Base-by-base conservation (phyloP, 2,888 invertebrate species). In the Lordiphosa fenestrarum region DNA sequence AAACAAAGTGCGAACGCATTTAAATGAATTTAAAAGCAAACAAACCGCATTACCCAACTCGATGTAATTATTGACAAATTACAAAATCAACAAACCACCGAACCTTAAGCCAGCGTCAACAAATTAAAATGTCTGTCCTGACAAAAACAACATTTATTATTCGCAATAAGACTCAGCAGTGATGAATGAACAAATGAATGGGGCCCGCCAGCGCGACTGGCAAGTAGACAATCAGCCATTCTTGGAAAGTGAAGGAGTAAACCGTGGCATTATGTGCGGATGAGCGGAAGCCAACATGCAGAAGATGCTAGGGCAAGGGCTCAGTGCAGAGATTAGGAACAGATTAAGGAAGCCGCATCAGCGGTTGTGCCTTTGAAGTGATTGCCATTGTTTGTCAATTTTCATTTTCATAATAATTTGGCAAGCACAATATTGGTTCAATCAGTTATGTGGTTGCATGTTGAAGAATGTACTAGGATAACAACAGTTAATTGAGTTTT, bases 21-120 rank as follows among this genome's bases (percentile, higher is more conserved):
- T 48, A 46, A 55, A 55, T 51, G 23, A 35, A 60, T 60, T 55
- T 47, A 51, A 55, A 55, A 36, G 63, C 71, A 74, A 71, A 69
- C 66, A 75, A 65, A 74, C 74, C 66, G 41, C 75, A 62, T 55
- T 69, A 66, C 71, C 72, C 55, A 62, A 42, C 60, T 53, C 59
- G 56, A 65, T 78, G 78, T 78, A 75, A 75, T 75, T 75, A 78
- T 75, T 75, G 74, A 78, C 74, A 75, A 75, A 75, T 75, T 75
- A 71, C 69, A 75, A 78, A 78, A 75, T 78, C 78, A 75, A 75
- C 74, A 75, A 78, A 74, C 78, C 78, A 51, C 72, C 60, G 66
- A 75, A 59, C 72, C 72, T 56, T 57, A 74, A 78, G 78, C 75
- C 75, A 74, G 72, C 75, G 66, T 78, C 74, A 74, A 78, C 74